Percentiles rank a stretch among this genome's conserved stretches.
Evolutionary conservation across 1,140 invertebrate species (phyloP).

Genomic region (Triops longicaudatus): DNA sequence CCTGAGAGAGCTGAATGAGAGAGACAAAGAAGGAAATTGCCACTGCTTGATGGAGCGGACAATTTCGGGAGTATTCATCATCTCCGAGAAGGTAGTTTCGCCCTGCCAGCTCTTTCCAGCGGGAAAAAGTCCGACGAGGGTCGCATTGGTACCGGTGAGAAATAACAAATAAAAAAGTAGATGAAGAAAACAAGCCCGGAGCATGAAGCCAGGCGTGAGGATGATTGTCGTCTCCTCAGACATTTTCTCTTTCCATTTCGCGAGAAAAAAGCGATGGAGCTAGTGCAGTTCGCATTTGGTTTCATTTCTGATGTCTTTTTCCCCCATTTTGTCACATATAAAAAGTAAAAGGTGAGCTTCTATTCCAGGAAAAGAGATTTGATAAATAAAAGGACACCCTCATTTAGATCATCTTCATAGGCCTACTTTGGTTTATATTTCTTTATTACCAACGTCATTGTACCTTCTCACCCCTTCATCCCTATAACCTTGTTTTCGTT

Average conservation of each 20-base stretch:
- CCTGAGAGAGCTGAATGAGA: not conserved
- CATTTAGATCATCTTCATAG: not conserved
- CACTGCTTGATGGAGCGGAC: not conserved
- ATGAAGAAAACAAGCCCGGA: not conserved
- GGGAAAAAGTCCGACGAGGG: not conserved
- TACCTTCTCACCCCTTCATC: too few relatives aligned
- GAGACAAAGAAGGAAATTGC: not conserved
- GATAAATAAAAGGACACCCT: not conserved
- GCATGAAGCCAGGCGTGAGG: not conserved
- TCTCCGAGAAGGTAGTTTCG: not conserved
- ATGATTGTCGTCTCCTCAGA: not conserved
- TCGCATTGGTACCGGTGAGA: not conserved
- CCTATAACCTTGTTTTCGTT: too few relatives aligned
- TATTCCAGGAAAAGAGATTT: not conserved
- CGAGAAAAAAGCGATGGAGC: not conserved
- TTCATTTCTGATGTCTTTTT: not conserved
- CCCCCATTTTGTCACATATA: not conserved
- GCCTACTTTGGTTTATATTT: not conserved
- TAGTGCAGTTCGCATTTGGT: not conserved
- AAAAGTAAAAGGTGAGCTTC: not conserved
- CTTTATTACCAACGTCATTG: not conserved
- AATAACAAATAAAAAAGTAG: not conserved
- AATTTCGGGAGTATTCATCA: not conserved
- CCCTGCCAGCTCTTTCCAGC: not conserved
- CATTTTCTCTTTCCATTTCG: not conserved